These are phyloP conservation scores for Sylvilagus floridanus DNA, from an alignment of 2,797 vertebrate genomes.

Conservation along the genomic window DNA sequence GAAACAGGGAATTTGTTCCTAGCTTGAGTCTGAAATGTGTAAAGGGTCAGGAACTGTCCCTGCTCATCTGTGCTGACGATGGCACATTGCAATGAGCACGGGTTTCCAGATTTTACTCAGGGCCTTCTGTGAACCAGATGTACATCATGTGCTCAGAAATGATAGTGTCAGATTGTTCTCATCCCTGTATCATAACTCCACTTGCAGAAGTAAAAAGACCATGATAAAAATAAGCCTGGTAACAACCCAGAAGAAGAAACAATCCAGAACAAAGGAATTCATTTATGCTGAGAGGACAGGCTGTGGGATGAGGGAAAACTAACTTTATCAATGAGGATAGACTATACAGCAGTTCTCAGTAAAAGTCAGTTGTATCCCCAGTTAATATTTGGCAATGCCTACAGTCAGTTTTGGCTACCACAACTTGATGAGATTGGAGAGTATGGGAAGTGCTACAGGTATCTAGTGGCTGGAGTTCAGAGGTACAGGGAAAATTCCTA, in stretches of 20 bases:
- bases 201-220: not conserved
- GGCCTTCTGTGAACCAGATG: not conserved
- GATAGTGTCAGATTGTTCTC: not conserved
- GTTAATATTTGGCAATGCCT: not conserved
- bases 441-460: accelerated
- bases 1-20: not conserved
- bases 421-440: not conserved
- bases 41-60: not conserved
- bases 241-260: not conserved
- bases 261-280: not conserved
- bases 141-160: not conserved
- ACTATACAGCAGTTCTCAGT: not conserved
- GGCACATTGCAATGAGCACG: not conserved
- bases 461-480: not conserved
- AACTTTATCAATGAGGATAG: not conserved
- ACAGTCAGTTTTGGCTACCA: not conserved
- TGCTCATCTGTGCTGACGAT: not conserved
- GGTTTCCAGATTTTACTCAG: not conserved
- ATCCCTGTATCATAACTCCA: not conserved
- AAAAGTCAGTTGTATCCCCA: not conserved
- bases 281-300: not conserved
- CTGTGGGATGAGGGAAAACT: not conserved
- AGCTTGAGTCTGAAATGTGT: not conserved
- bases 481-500: not conserved
- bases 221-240: not conserved